phyloP scores from a whole-genome alignment of 2,888 invertebrate species.

The Leucozona laternaria region DNA sequence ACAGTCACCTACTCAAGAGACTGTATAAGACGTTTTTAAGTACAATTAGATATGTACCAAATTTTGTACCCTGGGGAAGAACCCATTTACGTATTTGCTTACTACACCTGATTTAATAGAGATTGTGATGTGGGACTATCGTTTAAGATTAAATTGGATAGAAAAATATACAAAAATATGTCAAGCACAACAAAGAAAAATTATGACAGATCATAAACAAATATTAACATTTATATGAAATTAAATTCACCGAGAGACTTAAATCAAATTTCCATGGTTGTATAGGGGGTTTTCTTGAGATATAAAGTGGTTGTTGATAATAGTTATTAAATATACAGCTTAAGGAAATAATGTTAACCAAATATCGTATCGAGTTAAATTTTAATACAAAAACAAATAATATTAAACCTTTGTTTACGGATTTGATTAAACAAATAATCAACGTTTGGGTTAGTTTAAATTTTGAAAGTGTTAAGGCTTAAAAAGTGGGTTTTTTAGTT shows the following conservation, averaged over 20 bases:
- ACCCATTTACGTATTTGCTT: background rate
- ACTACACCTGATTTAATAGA: background rate
- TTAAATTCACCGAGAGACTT: background rate
- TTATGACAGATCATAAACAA: background rate
- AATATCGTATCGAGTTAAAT: background rate
- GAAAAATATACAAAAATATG: background rate
- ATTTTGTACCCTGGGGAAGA: slow-evolving; percentile 1
- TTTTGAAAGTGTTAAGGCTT: too few relatives aligned
- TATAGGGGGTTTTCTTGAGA: background rate
- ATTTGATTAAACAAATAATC: too few relatives aligned
- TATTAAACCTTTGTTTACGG: too few relatives aligned
- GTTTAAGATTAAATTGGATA: background rate
- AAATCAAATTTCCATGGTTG: background rate
- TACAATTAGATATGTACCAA: background rate
- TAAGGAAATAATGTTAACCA: background rate
- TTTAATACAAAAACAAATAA: background rate
- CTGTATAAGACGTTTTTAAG: background rate
- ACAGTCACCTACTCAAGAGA: background rate
- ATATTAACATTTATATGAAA: background rate
- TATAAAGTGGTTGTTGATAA: background rate
- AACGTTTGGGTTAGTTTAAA: too few relatives aligned
- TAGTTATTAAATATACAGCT: background rate
- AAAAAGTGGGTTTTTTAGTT: too few relatives aligned
- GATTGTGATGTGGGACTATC: background rate
- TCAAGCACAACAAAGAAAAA: background rate